Conservation (phyloP, 2,113 vertebrate species). For the Lethenteron camtschaticum region DNA sequence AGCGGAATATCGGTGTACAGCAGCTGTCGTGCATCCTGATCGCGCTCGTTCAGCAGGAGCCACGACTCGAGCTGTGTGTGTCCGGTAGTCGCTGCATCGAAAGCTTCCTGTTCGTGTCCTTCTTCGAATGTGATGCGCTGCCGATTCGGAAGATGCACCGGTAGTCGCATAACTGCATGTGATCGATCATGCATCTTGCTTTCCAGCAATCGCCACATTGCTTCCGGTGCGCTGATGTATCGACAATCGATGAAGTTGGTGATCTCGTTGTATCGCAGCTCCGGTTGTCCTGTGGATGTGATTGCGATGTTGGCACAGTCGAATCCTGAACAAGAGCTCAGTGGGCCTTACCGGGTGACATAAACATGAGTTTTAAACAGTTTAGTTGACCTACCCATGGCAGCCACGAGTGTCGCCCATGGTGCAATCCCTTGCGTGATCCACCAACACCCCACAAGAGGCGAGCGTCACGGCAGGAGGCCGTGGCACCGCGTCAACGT, state of each 20-base stretch:
- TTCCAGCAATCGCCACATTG: neutral
- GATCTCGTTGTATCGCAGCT: too few relatives aligned
- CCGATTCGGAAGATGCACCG: neutral
- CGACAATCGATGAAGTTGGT: neutral
- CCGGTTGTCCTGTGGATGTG: too few relatives aligned
- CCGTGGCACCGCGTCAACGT: too few relatives aligned
- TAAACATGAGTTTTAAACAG: too few relatives aligned
- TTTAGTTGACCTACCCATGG: too few relatives aligned
- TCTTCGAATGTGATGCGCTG: neutral
- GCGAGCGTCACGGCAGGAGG: too few relatives aligned
- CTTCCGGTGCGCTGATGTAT: neutral
- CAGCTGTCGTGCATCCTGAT: neutral
- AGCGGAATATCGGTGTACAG: neutral
- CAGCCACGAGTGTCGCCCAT: too few relatives aligned
- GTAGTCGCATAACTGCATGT: neutral
- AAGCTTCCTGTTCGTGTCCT: neutral
- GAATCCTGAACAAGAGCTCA: too few relatives aligned
- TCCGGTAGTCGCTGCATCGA: neutral
- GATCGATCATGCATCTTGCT: conserved; percentile 2
- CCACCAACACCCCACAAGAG: too few relatives aligned
- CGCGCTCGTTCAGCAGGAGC: neutral
- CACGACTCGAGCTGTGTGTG: neutral
- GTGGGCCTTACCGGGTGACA: too few relatives aligned
- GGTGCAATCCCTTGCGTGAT: too few relatives aligned
- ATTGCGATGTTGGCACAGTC: too few relatives aligned